Evolutionary conservation across 23 tunicate genomes (phyloP).

Genomic region (Aplidium turbinatum): DNA sequence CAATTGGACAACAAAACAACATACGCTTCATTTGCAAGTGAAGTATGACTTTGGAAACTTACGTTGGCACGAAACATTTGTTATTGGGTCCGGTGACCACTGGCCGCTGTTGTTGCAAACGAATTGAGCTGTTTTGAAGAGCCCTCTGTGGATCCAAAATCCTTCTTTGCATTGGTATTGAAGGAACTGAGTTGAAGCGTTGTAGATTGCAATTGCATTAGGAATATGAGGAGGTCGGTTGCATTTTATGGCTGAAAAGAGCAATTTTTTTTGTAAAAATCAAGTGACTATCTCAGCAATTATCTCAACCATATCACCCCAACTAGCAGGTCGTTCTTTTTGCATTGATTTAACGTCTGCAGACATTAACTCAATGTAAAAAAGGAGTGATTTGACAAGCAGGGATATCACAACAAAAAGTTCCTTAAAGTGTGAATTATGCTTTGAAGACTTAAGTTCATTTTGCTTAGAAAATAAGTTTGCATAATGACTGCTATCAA

Average conservation of each 20-base stretch:
- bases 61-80: slow-evolving; percentile 30
- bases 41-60: not conserved
- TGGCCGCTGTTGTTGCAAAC: slow-evolving; percentile 29
- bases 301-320: too few species aligned
- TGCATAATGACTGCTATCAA: too few species aligned
- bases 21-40: too few species aligned
- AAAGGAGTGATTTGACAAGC: too few species aligned
- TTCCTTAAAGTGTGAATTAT: too few species aligned
- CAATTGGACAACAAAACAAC: too few species aligned
- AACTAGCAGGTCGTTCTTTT: too few species aligned
- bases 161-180: slow-evolving; percentile 50
- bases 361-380: too few species aligned
- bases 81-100: slow-evolving; percentile 65
- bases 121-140: slow-evolving; percentile 35
- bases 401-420: too few species aligned
- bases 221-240: slow-evolving; percentile 34
- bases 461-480: too few species aligned
- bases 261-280: not conserved
- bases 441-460: too few species aligned
- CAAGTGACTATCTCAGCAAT: not conserved
- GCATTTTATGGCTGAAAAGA: slow-evolving; percentile 51
- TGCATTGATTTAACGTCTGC: too few species aligned
- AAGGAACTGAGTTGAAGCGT: slow-evolving; percentile 7
- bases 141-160: slow-evolving; percentile 64
- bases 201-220: slow-evolving; percentile 26